Conservation (phyloP, 2,888 invertebrate species). For the Ceriagrion tenellum region DNA sequence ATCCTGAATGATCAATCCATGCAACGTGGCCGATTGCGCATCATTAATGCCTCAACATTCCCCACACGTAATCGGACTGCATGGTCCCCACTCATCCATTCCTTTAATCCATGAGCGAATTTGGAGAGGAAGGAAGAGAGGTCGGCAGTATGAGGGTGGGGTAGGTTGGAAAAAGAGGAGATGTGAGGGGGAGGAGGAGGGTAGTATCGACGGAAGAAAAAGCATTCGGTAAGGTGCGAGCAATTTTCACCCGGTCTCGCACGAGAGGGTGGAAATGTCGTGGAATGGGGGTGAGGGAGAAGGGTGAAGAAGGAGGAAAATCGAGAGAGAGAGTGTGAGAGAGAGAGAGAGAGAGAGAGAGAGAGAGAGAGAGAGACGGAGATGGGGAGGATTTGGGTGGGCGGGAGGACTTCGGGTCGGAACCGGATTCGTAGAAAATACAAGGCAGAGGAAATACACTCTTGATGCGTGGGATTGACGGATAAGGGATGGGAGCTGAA, state of each 20-base stretch:
- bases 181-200: neutral
- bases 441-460: neutral
- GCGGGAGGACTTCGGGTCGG: neutral
- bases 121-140: too few species aligned
- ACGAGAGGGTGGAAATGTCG: conserved; percentile 1
- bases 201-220: neutral
- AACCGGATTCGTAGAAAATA: neutral
- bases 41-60: too few species aligned
- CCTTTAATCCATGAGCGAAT: too few species aligned
- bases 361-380: neutral
- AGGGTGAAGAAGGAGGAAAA: neutral
- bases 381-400: neutral
- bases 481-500: neutral
- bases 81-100: too few species aligned
- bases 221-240: neutral
- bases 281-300: neutral
- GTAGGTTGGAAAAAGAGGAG: neutral
- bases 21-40: too few species aligned
- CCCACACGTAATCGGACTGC: too few species aligned
- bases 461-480: neutral
- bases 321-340: neutral
- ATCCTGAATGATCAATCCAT: too few species aligned
- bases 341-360: neutral
- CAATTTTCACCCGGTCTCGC: neutral
- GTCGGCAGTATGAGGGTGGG: too few species aligned